Conservation (phyloP, 2,113 vertebrate genomes). For the Tinamus guttatus region DNA sequence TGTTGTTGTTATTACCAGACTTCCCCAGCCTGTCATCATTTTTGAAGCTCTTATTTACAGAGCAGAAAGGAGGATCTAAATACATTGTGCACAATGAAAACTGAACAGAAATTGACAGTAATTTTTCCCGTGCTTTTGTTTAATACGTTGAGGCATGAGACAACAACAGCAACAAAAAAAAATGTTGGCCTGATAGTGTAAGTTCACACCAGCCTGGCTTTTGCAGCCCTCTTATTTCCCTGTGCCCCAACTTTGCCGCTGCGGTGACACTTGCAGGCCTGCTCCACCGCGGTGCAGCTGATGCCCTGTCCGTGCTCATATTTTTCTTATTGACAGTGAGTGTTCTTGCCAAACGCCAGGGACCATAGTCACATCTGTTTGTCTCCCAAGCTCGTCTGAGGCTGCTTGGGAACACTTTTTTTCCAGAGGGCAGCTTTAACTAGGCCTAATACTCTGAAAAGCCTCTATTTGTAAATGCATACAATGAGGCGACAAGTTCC, state of each 20-base stretch:
- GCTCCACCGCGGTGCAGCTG: constrained; percentile 82
- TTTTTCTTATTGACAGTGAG: constrained; percentile 88
- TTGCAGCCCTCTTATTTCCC: constrained; percentile 60
- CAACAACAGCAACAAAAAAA: background rate
- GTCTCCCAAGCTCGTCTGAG: constrained; percentile 79
- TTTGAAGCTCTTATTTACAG: background rate
- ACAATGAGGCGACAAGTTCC: constrained; percentile 78
- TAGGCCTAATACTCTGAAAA: constrained; percentile 79
- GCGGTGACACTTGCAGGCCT: constrained; percentile 80
- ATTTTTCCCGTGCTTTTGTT: constrained; percentile 15
- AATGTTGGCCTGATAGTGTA: constrained; percentile 39
- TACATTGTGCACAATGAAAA: background rate
- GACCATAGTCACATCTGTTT: constrained; percentile 90
- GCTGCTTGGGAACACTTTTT: constrained; percentile 77
- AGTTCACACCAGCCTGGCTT: constrained; percentile 67
- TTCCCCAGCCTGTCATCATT: background rate
- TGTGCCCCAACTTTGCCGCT: constrained; percentile 58
- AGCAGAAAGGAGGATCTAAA: background rate
- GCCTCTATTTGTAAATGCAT: constrained; percentile 74
- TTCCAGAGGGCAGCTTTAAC: constrained; percentile 84
- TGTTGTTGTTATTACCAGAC: background rate
- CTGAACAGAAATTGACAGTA: constrained; percentile 27
- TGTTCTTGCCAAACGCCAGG: constrained; percentile 89
- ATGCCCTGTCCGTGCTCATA: constrained; percentile 88
- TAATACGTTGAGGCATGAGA: constrained; percentile 30